A percentile compares a stretch with the other conserved stretches of the same genome.
These are phyloP conservation scores for Elaeidobius kamerunicus DNA, from an alignment of 2,888 invertebrate genomes.

Conservation along the genomic window DNA sequence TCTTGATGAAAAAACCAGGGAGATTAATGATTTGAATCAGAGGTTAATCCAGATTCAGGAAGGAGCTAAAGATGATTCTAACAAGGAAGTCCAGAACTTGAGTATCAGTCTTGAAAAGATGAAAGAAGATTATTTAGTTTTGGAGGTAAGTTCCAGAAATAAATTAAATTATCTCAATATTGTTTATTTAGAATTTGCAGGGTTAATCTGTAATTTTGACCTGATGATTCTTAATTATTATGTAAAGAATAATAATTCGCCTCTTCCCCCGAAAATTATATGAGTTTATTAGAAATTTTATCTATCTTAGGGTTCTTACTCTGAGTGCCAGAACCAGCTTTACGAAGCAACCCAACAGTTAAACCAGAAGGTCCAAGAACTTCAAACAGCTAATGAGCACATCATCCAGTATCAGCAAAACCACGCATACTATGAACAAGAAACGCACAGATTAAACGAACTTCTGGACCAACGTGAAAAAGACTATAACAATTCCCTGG, in stretches of 20 bases:
- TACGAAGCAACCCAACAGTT: slow-evolving; percentile 30
- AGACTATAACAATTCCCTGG: slow-evolving; percentile 30
- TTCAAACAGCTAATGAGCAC: slow-evolving; percentile 32
- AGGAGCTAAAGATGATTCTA: slow-evolving; percentile 35
- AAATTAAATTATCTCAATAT: slow-evolving; percentile 1
- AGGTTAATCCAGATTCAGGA: slow-evolving; percentile 32
- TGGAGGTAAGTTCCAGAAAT: slow-evolving; percentile 26
- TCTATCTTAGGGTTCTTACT: slow-evolving; percentile 17
- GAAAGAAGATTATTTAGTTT: slow-evolving; percentile 29
- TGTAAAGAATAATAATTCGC: no score
- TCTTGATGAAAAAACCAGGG: slow-evolving; percentile 34
- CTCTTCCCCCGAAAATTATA: no score
- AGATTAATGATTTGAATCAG: slow-evolving; percentile 30
- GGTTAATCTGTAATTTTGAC: slow-evolving; percentile 6
- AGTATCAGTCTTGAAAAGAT: slow-evolving; percentile 33
- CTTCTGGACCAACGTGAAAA: slow-evolving; percentile 28
- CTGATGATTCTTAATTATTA: slow-evolving; percentile 5
- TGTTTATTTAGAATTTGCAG: no score
- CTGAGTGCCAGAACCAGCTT: slow-evolving; percentile 32
- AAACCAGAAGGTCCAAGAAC: slow-evolving; percentile 29
- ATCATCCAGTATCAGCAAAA: slow-evolving; percentile 32
- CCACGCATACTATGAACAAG: slow-evolving; percentile 30
- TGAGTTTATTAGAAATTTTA: no score
- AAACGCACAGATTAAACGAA: slow-evolving; percentile 29
- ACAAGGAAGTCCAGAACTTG: slow-evolving; percentile 38